These are phyloP conservation scores for Sphaerodactylus townsendi DNA, from an alignment of 2,113 vertebrate genomes.

Conservation along the genomic window DNA sequence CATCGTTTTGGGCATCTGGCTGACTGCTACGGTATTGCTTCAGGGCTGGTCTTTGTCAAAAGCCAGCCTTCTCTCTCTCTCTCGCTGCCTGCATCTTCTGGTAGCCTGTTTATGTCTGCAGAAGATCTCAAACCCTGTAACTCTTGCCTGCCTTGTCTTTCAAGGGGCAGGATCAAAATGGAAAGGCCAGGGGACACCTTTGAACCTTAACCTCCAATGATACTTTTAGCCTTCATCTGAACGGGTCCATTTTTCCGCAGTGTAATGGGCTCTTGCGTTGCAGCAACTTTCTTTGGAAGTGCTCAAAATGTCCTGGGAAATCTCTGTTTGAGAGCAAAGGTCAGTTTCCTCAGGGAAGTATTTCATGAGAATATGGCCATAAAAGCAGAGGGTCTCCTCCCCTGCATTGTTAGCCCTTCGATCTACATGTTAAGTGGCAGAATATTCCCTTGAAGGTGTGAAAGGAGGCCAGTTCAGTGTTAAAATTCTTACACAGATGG, in stretches of 20 bases:
- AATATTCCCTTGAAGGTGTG: constrained; percentile 16
- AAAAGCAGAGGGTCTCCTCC: background rate
- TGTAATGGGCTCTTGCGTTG: background rate
- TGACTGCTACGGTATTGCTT: background rate
- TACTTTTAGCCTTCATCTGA: constrained; percentile 10
- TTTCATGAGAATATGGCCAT: constrained; percentile 24
- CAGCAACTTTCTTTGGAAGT: constrained; percentile 13
- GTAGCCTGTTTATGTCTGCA: constrained; percentile 7
- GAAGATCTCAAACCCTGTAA: background rate
- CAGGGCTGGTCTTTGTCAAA: constrained; percentile 14
- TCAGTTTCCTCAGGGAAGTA: constrained; percentile 21
- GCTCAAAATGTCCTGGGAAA: constrained; percentile 26
- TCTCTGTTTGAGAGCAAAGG: constrained; percentile 17
- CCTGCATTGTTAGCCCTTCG: background rate
- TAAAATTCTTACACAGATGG: rapidly evolving
- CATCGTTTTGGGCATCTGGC: constrained; percentile 18
- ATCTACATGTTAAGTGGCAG: background rate
- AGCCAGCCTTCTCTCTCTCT: background rate
- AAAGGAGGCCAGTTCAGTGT: background rate
- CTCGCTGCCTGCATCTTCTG: background rate
- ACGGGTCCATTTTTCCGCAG: background rate
- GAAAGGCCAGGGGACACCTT: background rate
- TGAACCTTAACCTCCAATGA: constrained; percentile 5
- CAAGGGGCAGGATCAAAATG: background rate
- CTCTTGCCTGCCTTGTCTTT: background rate